Base-by-base conservation (phyloP, 2,113 vertebrate genomes). In the Cyanistes caeruleus region DNA sequence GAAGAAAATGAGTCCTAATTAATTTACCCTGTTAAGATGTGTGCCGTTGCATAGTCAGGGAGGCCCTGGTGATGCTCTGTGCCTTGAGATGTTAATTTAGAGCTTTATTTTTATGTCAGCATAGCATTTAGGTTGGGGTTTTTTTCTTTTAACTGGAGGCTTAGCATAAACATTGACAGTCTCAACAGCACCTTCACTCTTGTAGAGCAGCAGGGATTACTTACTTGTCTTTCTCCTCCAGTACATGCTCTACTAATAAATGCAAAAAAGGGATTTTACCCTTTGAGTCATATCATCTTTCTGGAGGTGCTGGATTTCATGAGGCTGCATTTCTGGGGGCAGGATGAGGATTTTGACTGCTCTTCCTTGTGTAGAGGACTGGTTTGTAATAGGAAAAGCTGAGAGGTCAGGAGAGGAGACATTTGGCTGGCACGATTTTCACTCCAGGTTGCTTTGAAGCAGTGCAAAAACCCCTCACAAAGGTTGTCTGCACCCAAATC, bases 321-420 rank as follows among this genome's bases (percentile, higher is more conserved):
- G 33, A 51, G 12, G 62, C 60, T 81, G 51, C 9, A 19, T 15
- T 69, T 91, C 17, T 84, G 17, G 35, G 28, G 24, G 3, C 39
- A 60, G 56, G 33, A 12, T 48, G n/a, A 87, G 39, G 16, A 10
- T 8, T 94, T 73, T 56, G 21, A 16, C 33, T 22, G 31, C 3
- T 30, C 8, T 41, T 21, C 12, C 1, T 43, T 28, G 43, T 10
- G 1, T 9, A 0, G 0, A 43, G 51, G 22, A 22, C 46, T 62
- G 25, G 25, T 46, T 28, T 1, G 2, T 59, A 4, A 16, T 28
- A n/a, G 20, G 20, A 31, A 18, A 43, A 58, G 15, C 33, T 15
- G 2, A 44, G 49, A 64, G 10, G 5, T 56, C 7, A 5, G 28
- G 55, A 59, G 63, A 77, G 28, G 55, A 65, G 25, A 35, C 55